Conservation (phyloP, 2,113 vertebrate species). For the Xyliphius kryptos region DNA sequence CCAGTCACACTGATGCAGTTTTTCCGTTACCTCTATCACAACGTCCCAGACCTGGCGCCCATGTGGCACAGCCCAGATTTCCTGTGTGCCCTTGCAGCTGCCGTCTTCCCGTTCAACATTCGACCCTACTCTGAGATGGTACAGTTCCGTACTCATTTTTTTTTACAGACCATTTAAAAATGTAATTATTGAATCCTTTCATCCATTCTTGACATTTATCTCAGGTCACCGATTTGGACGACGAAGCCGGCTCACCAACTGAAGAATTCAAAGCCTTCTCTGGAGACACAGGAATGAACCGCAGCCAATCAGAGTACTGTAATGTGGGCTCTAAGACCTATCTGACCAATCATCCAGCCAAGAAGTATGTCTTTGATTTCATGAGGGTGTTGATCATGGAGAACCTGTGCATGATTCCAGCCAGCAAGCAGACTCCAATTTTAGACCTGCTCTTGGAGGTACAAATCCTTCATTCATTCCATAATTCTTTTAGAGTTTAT, state of each 20-base stretch:
- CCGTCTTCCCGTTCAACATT: constrained; percentile 95
- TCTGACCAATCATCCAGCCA: constrained; percentile 94
- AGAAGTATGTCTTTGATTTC: constrained; percentile 97
- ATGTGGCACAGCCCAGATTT: constrained; percentile 97
- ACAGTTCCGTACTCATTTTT: no score
- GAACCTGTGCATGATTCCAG: constrained; percentile 91
- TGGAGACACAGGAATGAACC: constrained; percentile 92
- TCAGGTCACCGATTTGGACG: constrained; percentile 90
- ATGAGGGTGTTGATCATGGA: constrained; percentile 97
- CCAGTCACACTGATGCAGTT: constrained; percentile 98
- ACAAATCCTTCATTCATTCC: no score
- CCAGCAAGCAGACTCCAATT: constrained; percentile 92
- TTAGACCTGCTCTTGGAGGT: constrained; percentile 94
- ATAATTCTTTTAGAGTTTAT: no score
- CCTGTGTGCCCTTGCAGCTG: constrained; percentile 85
- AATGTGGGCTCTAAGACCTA: constrained; percentile 95
- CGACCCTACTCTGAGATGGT: constrained; percentile 98
- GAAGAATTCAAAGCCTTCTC: constrained; percentile 94
- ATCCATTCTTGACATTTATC: background rate
- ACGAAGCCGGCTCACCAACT: constrained; percentile 88
- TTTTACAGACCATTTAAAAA: no score
- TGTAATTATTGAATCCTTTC: no score
- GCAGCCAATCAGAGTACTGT: constrained; percentile 96
- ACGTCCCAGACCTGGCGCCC: constrained; percentile 82
- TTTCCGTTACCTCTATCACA: constrained; percentile 95